Evolutionary conservation across 2,888 invertebrate genomes (phyloP).

Genomic region (Scaptomyza parva): DNA sequence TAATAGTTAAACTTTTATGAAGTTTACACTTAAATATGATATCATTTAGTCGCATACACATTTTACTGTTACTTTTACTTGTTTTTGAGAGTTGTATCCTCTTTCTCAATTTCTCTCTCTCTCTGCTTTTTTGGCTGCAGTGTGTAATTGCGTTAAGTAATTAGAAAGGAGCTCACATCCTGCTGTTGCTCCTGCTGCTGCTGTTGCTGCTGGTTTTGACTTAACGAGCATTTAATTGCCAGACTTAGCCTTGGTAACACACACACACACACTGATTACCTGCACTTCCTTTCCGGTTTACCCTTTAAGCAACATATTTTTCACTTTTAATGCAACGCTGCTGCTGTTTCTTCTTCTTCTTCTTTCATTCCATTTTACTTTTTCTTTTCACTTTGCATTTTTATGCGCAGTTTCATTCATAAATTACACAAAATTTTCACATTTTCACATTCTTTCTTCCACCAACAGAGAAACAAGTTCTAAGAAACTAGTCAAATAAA

Average conservation of each 20-base stretch:
- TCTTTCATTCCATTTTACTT: not conserved
- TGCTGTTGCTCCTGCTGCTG: slow-evolving; percentile 41
- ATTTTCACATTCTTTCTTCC: too few species aligned
- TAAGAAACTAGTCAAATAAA: slow-evolving; percentile 34
- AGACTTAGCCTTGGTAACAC: slow-evolving; percentile 46
- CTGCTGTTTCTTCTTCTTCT: slow-evolving; percentile 21
- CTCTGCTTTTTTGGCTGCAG: slow-evolving; percentile 20
- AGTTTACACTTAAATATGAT: not conserved
- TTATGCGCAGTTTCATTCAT: slow-evolving; percentile 64
- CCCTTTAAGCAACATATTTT: slow-evolving; percentile 61
- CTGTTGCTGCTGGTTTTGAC: slow-evolving; percentile 55
- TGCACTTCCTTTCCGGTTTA: slow-evolving; percentile 60
- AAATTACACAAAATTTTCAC: slow-evolving; percentile 70
- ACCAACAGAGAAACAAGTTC: slow-evolving; percentile 23
- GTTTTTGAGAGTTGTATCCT: slow-evolving; percentile 5
- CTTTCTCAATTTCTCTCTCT: not conserved
- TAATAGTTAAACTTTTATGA: too few species aligned
- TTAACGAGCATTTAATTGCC: slow-evolving; percentile 76
- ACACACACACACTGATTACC: slow-evolving; percentile 38
- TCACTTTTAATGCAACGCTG: slow-evolving; percentile 50
- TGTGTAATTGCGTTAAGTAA: slow-evolving; percentile 56
- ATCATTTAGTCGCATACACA: not conserved
- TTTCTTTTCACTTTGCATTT: slow-evolving; percentile 31
- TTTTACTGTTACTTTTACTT: not conserved
- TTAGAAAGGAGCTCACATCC: slow-evolving; percentile 54